Evolutionary conservation across 1,140 invertebrate genomes (phyloP), one percentile per base, ranked within the genome.

Genomic region (Cydia pomonella): DNA sequence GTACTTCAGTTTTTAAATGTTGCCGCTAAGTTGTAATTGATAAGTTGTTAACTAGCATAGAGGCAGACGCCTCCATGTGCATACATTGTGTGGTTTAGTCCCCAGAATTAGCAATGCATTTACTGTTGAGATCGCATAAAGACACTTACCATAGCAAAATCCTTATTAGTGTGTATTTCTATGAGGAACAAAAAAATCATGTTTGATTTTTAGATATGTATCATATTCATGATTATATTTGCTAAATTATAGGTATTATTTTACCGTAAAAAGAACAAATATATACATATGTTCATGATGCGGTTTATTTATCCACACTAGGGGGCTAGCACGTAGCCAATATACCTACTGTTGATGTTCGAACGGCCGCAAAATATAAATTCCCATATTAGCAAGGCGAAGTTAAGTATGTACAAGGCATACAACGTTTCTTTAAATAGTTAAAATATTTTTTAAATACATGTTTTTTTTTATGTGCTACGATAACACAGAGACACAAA

Each of bases 81-180:
- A 38, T 38, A 12, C 41, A n/a, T n/a, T n/a, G 41, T 44, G 41
- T 44, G 2, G 47, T 18, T 50, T n/a, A 50, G 47, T 50, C 47
- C 47, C 47, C 47, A 50, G 47, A 50, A 50, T 50, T 50, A 50
- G 47, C 47, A 50, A 50, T 18, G 47, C 47, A 50, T 50, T 50
- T 50, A 18, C 16, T n/a, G 4, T 50, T 50, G 47, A 50, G 47
- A 50, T 50, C n/a, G 47, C 47, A 50, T n/a, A 50, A n/a, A 12
- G 47, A 5, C 47, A 50, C 47, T 50, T n/a, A n/a, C 6, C 16
- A 16, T 50, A n/a, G 18, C n/a, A 5, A 50, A n/a, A 50, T 50
- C 47, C 9, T n/a, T 47, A 47, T 50, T n/a, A n/a, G 44, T 16
- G 2, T 47, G 47, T n/a, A n/a, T 50, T 50, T 50, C 47, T n/a